Evolutionary conservation across 2,888 invertebrate species (phyloP).

Genomic region (Heliconius cydno): DNA sequence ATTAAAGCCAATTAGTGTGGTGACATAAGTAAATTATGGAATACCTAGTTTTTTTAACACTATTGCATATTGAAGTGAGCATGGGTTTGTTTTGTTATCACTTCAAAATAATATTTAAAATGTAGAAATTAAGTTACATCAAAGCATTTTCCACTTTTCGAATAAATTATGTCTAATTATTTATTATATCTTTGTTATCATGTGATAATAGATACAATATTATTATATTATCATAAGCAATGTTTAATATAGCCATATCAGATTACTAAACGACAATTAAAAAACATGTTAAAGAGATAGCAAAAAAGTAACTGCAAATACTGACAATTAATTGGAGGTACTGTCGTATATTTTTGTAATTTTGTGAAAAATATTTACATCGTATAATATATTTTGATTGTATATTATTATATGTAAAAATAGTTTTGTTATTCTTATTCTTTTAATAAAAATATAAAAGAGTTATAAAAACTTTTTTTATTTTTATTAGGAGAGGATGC

Average conservation of each 20-base stretch:
- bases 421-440: neutral
- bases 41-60: neutral
- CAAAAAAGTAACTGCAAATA: neutral
- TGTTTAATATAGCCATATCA: constrained; percentile 5
- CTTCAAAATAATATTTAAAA: neutral
- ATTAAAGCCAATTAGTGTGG: neutral
- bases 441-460: neutral
- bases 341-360: neutral
- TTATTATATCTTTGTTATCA: constrained; percentile 12
- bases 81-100: neutral
- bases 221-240: neutral
- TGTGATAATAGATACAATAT: constrained; percentile 1
- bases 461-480: neutral
- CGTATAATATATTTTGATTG: constrained; percentile 6
- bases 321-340: neutral
- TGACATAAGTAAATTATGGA: neutral
- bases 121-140: neutral
- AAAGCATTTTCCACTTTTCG: neutral
- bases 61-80: neutral
- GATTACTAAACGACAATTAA: neutral
- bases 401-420: constrained; percentile 18
- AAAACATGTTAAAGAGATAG: no score
- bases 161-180: neutral
- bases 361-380: neutral
- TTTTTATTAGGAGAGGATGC: neutral